phyloP scores from a whole-genome alignment of 1,140 invertebrate species.

The Drosophila willistoni region DNA sequence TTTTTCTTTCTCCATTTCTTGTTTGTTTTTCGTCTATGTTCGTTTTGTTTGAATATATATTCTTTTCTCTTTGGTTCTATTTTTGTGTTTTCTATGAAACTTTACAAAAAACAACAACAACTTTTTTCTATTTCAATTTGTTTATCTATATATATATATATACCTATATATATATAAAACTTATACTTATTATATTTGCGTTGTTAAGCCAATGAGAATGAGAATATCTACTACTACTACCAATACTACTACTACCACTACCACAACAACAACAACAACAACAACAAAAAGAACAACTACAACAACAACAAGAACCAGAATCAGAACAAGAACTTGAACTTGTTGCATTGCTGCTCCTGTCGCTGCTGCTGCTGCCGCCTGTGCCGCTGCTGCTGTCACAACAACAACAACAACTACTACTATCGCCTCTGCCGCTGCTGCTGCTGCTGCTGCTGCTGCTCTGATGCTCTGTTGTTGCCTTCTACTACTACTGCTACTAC shows the following conservation, averaged over 20 bases:
- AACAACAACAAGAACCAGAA: constrained; percentile 71
- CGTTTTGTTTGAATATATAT: constrained; percentile 62
- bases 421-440: constrained; percentile 32
- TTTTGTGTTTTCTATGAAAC: background rate
- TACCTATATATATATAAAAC: no score
- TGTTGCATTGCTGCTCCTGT: constrained; percentile 74
- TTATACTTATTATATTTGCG: constrained; percentile 81
- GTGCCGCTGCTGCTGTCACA: constrained; percentile 34
- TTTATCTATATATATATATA: constrained; percentile 8
- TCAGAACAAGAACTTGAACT: constrained; percentile 79
- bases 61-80: constrained; percentile 55
- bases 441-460: constrained; percentile 56
- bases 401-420: no score
- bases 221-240: constrained; percentile 81
- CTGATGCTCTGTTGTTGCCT: constrained; percentile 67
- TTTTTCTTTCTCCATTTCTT: constrained; percentile 25
- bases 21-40: constrained; percentile 49
- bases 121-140: constrained; percentile 2
- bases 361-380: constrained; percentile 50
- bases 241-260: constrained; percentile 77
- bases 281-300: constrained; percentile 79
- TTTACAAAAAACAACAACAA: background rate
- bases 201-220: constrained; percentile 83
- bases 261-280: constrained; percentile 82
- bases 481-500: constrained; percentile 50